Percentiles rank a stretch among this genome's conserved stretches.
These are phyloP conservation scores for Esperia sulphurella DNA, from an alignment of 2,888 invertebrate genomes.

Conservation along the genomic window DNA sequence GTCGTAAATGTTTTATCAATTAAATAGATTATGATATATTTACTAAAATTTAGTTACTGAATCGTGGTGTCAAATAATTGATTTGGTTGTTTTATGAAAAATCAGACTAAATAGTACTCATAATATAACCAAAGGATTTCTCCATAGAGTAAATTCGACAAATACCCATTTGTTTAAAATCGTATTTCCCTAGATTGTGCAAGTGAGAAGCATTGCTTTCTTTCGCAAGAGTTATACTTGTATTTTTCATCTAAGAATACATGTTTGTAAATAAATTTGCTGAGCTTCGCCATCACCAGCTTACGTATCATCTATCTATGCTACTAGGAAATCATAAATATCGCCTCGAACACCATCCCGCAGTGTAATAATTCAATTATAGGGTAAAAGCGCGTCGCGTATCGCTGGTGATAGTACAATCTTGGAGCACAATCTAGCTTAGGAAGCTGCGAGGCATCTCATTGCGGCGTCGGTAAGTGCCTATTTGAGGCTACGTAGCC, in stretches of 20 bases:
- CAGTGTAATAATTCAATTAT: slow-evolving; percentile 63
- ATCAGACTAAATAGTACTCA: too few species aligned
- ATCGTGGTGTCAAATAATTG: too few species aligned
- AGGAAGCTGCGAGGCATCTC: slow-evolving; percentile 63
- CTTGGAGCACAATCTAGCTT: slow-evolving; percentile 54
- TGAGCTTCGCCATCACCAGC: slow-evolving; percentile 10
- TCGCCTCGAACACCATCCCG: slow-evolving; percentile 37
- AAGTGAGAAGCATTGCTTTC: too few species aligned
- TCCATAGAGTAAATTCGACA: too few species aligned
- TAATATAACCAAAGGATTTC: too few species aligned
- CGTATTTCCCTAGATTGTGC: too few species aligned
- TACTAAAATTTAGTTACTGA: too few species aligned
- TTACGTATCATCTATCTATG: slow-evolving; percentile 22
- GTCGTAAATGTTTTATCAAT: too few species aligned
- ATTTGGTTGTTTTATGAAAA: too few species aligned
- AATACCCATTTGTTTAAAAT: too few species aligned
- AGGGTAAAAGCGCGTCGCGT: slow-evolving; percentile 57
- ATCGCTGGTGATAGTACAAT: slow-evolving; percentile 61
- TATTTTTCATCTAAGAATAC: neutral
- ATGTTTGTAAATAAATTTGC: neutral
- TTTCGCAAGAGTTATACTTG: too few species aligned
- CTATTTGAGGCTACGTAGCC: slow-evolving; percentile 68
- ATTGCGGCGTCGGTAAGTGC: slow-evolving; percentile 66
- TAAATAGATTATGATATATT: too few species aligned
- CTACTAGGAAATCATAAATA: slow-evolving; percentile 42